phyloP scores from a whole-genome alignment of 2,888 invertebrate genomes.

The Lydus trimaculatus region DNA sequence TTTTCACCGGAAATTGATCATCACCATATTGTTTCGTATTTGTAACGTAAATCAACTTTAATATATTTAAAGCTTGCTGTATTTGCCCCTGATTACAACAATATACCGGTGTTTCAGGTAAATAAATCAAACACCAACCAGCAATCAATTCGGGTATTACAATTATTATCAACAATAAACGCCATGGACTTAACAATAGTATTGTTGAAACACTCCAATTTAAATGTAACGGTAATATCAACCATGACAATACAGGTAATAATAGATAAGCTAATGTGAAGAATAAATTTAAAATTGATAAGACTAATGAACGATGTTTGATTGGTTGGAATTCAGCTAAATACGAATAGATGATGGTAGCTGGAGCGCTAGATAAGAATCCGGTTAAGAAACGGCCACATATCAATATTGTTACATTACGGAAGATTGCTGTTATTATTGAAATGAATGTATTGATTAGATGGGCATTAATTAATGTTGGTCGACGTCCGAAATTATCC shows the following conservation, averaged over 20 bases:
- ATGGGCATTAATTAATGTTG: constrained; percentile 54
- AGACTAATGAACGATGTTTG: constrained; percentile 65
- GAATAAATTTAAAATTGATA: constrained; percentile 71
- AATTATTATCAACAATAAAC: constrained; percentile 72
- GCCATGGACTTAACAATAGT: constrained; percentile 72
- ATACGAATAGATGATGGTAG: constrained; percentile 65
- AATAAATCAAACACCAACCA: constrained; percentile 63
- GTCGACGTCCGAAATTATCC: constrained; percentile 75
- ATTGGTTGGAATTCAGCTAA: constrained; percentile 72
- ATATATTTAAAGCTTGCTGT: constrained; percentile 67
- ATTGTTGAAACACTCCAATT: constrained; percentile 42
- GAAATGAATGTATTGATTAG: constrained; percentile 63
- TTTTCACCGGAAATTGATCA: constrained; percentile 63
- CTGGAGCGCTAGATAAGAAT: constrained; percentile 57
- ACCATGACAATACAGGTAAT: constrained; percentile 63
- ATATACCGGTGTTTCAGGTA: constrained; percentile 85
- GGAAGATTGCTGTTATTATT: constrained; percentile 45
- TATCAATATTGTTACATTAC: constrained; percentile 36
- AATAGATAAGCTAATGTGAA: constrained; percentile 71
- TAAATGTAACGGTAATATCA: constrained; percentile 48
- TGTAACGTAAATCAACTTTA: constrained; percentile 67
- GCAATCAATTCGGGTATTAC: constrained; percentile 71
- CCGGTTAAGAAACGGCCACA: constrained; percentile 71
- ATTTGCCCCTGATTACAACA: constrained; percentile 68
- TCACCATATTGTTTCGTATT: constrained; percentile 62